Conservation (phyloP, 2,888 invertebrate genomes). For the Cheilosia scutellata region DNA sequence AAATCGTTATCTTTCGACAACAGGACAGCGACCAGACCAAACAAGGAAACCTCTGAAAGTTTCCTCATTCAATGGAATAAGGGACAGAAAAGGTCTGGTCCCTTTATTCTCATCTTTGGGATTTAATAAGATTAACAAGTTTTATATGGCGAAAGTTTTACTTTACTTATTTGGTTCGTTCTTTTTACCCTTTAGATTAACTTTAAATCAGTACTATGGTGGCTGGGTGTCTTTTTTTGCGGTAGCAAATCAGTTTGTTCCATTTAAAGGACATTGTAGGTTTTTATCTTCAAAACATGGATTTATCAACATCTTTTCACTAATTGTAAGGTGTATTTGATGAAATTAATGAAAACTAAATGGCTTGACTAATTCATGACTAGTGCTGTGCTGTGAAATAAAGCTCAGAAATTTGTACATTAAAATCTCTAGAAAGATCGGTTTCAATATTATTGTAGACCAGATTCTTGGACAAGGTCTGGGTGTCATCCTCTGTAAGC, state of each 20-base stretch:
- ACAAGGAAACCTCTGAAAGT: slow-evolving; percentile 22
- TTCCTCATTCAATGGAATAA: background rate
- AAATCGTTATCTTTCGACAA: slow-evolving; percentile 66
- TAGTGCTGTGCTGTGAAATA: too few species aligned
- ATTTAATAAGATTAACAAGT: slow-evolving; percentile 36
- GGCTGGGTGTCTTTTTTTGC: background rate
- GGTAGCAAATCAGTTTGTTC: background rate
- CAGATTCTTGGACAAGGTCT: too few species aligned
- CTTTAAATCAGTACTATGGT: slow-evolving; percentile 7
- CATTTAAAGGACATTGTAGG: background rate
- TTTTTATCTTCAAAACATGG: background rate
- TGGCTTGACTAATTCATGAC: too few species aligned
- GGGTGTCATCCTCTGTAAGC: too few species aligned
- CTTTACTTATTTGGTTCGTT: background rate
- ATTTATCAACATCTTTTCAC: background rate
- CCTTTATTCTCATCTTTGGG: slow-evolving; percentile 5
- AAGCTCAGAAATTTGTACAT: too few species aligned
- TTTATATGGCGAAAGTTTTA: slow-evolving; percentile 18
- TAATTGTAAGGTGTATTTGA: background rate
- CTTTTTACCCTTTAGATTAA: slow-evolving; percentile 20
- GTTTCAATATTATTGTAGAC: too few species aligned
- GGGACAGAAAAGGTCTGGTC: slow-evolving; percentile 19
- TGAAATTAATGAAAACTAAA: background rate
- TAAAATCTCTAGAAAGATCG: too few species aligned
- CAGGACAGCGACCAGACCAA: slow-evolving; percentile 40